Evolutionary conservation across 1,140 invertebrate species (phyloP), one percentile per base, ranked within the genome.

Genomic region (Lordiphosa collinella): DNA sequence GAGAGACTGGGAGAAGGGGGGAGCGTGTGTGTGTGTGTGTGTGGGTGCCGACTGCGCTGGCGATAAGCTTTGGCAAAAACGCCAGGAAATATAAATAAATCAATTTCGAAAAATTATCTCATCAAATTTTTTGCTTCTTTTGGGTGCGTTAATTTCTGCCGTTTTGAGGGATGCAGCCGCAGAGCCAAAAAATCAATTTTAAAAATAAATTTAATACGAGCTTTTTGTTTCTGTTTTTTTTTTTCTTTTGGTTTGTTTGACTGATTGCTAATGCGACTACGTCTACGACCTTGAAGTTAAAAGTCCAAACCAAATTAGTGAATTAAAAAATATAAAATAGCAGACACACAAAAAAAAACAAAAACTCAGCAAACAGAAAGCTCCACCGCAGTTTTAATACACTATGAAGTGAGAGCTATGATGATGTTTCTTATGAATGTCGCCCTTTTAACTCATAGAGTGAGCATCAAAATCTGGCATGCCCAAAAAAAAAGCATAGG

Each of bases 71-170:
- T 43, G 25, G 37, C 51, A 76, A 78, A 76, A 76, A 76, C 65
- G 72, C 65, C 76, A 51, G 46, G 36, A 43, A 71, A 64, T 76
- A 76, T 76, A 76, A 76, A 75, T 70, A 75, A 76, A 76, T 76
- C 66, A 76, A 76, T 71, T 76, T 76, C 40, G 25, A 70, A 76
- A 60, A 76, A 76, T 76, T 76, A 76, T 76, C 73, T 76, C 73
- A 76, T 76, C 72, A 71, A 71, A 70, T 14, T 35, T 59, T 25
- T 4, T 25, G 22, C 22, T 47, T 46, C 51, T 63, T 57, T 56
- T 37, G 12, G 40, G 55, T 75, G 70, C 64, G 71, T 74, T 68
- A 44, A 71, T 56, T 68, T 62, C 4, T 25, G 22, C 22, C 22
- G 7, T 25, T 25, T 25, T 4, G 0, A 4, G 22, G 22, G 22